These are phyloP conservation scores for Chironomus tentans DNA, from an alignment of 2,888 invertebrate genomes.

Conservation along the genomic window DNA sequence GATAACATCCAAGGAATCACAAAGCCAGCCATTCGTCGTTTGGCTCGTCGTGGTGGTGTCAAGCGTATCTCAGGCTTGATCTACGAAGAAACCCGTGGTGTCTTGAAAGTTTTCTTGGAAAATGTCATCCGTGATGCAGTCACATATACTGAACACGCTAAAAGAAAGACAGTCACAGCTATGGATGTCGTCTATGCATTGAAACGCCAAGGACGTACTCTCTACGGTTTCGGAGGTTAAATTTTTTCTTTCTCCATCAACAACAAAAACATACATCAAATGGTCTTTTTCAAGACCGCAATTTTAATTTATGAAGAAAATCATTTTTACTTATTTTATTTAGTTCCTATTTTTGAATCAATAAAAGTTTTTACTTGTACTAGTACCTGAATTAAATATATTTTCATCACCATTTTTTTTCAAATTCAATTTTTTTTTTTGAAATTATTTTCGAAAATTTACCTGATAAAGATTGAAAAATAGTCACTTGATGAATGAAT, in stretches of 20 bases:
- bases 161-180: constrained; percentile 78
- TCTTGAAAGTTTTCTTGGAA: neutral
- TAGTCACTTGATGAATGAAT: no score
- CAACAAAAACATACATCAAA: neutral
- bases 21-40: constrained; percentile 48
- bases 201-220: constrained; percentile 60
- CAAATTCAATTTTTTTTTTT: no score
- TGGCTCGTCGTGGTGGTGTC: constrained; percentile 62
- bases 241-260: constrained; percentile 3
- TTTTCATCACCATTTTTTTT: no score
- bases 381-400: no score
- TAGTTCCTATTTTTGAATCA: neutral
- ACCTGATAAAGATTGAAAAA: no score
- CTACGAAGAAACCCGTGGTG: neutral
- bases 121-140: neutral
- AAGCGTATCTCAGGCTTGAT: constrained; percentile 38
- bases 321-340: neutral
- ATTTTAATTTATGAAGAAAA: no score
- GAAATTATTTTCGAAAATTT: no score
- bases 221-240: constrained; percentile 72
- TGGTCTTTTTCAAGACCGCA: neutral
- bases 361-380: no score
- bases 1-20: constrained; percentile 41
- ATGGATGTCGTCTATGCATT: constrained; percentile 85
- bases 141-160: constrained; percentile 35